phyloP scores from a whole-genome alignment of 92 coral and sea anemone genomes.

The Porites lobata region DNA sequence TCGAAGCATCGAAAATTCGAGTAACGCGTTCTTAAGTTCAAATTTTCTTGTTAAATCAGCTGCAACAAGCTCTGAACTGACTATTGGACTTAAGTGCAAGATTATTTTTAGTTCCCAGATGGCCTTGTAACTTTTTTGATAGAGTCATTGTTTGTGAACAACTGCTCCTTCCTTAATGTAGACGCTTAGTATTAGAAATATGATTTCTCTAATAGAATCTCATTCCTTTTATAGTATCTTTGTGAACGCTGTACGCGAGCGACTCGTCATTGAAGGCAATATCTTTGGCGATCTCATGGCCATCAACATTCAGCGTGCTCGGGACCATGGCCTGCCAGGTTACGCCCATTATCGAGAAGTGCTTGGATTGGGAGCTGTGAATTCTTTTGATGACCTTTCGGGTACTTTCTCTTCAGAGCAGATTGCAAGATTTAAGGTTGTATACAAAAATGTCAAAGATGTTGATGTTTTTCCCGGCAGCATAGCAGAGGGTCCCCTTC shows the following conservation, averaged over 20 bases:
- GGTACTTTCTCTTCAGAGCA: not conserved
- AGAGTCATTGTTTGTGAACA: too few relatives aligned
- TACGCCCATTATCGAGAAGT: slow-evolving; percentile 27
- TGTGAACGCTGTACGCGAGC: slow-evolving; percentile 15
- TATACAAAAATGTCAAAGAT: slow-evolving; percentile 5
- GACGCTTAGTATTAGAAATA: not conserved
- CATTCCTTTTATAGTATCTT: slow-evolving; percentile 23
- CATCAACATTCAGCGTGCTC: slow-evolving; percentile 91
- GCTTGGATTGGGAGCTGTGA: not conserved
- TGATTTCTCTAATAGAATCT: too few relatives aligned
- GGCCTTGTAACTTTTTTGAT: too few relatives aligned
- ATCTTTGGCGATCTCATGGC: slow-evolving; percentile 77
- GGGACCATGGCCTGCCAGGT: slow-evolving; percentile 93
- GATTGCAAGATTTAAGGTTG: not conserved
- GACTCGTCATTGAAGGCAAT: slow-evolving; percentile 45
- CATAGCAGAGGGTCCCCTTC: not conserved
- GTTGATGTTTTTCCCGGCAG: slow-evolving; percentile 37
- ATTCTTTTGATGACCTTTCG: not conserved
- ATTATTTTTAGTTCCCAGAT: too few relatives aligned
- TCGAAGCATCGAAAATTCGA: too few relatives aligned
- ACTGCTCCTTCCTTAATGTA: not conserved
- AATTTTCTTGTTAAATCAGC: too few relatives aligned
- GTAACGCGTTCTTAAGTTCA: too few relatives aligned
- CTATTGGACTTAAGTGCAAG: too few relatives aligned
- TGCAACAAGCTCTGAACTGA: too few relatives aligned